Conservation (phyloP, 2,888 invertebrate genomes). For the Amphipyra tragopoginis region DNA sequence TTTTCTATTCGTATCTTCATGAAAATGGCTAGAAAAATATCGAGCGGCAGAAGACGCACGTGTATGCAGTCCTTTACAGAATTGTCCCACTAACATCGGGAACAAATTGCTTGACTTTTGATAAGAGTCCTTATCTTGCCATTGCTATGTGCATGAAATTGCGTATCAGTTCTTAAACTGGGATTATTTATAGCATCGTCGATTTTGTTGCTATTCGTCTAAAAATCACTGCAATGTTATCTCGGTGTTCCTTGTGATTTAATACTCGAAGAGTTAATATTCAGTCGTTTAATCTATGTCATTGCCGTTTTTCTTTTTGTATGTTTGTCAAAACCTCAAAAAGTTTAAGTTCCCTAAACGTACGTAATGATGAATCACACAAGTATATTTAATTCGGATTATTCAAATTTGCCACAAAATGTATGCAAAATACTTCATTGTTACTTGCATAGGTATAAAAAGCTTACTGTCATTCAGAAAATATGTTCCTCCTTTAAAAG, state of each 20-base stretch:
- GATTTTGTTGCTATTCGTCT: conserved; percentile 34
- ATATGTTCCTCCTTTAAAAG: conserved; percentile 33
- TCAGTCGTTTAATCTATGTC: neutral
- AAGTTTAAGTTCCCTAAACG: conserved; percentile 23
- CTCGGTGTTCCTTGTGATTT: conserved; percentile 22
- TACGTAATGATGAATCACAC: conserved; percentile 51
- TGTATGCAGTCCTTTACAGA: conserved; percentile 21
- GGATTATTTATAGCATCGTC: conserved; percentile 39
- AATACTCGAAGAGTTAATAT: conserved; percentile 6
- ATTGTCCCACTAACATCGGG: conserved; percentile 77
- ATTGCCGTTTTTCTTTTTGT: conserved; percentile 6
- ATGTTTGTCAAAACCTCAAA: conserved; percentile 13
- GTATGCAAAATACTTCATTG: conserved; percentile 54
- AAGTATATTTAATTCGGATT: conserved; percentile 45
- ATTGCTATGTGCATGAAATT: conserved; percentile 64
- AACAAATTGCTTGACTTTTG: conserved; percentile 77
- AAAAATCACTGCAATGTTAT: conserved; percentile 37
- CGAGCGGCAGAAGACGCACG: conserved; percentile 3
- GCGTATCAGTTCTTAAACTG: conserved; percentile 35
- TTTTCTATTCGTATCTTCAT: neutral
- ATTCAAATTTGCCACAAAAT: conserved; percentile 53
- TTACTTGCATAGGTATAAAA: conserved; percentile 41
- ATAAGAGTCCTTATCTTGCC: conserved; percentile 67
- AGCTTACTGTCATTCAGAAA: conserved; percentile 52
- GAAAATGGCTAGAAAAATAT: neutral